A percentile compares a stretch with the other conserved stretches of the same genome.
phyloP scores from a whole-genome alignment of 2,113 vertebrate species.

The Crypturellus undulatus region DNA sequence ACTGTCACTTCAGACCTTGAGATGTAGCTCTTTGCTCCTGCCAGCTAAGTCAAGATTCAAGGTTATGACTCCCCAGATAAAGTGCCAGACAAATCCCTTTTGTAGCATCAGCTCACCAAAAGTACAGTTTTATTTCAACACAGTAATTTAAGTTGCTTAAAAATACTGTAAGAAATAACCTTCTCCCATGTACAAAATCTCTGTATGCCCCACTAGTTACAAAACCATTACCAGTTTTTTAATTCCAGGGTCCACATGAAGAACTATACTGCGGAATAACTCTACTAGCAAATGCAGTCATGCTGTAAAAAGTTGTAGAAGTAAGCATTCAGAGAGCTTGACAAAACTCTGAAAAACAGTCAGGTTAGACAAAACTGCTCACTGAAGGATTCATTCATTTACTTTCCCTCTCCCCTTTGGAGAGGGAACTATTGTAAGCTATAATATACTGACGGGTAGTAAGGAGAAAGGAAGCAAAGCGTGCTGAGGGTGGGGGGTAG shows the following conservation, averaged over 20 bases:
- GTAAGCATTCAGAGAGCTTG: neutral
- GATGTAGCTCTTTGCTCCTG: neutral
- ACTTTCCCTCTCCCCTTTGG: neutral
- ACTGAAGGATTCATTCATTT: neutral
- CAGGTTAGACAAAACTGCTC: neutral
- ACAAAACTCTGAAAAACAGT: neutral
- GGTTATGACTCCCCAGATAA: neutral
- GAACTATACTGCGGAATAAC: neutral
- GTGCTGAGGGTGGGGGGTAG: neutral
- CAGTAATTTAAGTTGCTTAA: neutral
- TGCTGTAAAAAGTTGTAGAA: rapidly evolving
- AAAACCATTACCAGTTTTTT: neutral
- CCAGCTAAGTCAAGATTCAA: conserved; percentile 35
- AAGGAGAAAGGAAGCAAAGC: neutral
- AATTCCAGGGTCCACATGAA: neutral
- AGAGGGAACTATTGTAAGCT: neutral
- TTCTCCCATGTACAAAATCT: neutral
- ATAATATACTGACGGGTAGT: neutral
- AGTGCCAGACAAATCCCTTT: neutral
- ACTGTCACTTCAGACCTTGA: conserved; percentile 53
- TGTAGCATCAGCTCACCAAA: neutral
- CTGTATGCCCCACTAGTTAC: neutral
- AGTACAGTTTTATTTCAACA: conserved; percentile 1
- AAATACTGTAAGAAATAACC: neutral
- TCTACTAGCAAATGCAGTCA: neutral